Evolutionary conservation across 2,113 vertebrate species (phyloP).

Genomic region (Tapirus terrestris): DNA sequence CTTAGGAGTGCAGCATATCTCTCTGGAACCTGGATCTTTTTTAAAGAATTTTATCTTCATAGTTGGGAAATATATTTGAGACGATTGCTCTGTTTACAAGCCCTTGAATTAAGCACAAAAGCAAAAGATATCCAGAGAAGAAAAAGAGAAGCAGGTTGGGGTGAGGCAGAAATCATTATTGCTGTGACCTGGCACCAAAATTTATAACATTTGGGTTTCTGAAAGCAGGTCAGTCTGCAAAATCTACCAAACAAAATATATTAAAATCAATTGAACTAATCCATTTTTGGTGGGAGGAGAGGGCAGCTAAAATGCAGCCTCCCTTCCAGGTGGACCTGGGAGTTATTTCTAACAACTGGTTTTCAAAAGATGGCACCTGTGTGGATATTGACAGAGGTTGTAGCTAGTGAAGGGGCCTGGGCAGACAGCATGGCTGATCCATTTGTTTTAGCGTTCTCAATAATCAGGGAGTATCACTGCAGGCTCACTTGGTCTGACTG

Average conservation of each 20-base stretch:
- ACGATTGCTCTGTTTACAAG: not conserved
- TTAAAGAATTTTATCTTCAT: constrained; percentile 27
- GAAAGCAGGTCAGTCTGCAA: not conserved
- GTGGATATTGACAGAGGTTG: constrained; percentile 48
- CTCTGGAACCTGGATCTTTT: constrained; percentile 22
- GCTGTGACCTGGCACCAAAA: not conserved
- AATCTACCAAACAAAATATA: not conserved
- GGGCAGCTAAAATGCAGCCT: not conserved
- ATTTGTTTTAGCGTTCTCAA: constrained; percentile 67
- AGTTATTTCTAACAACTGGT: constrained; percentile 45
- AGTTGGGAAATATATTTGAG: constrained; percentile 28
- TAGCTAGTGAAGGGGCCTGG: constrained; percentile 32
- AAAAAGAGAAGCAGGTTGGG: not conserved
- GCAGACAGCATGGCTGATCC: constrained; percentile 22
- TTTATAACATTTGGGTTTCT: not conserved
- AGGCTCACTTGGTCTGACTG: constrained; percentile 68
- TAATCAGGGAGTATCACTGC: constrained; percentile 59
- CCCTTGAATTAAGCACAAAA: constrained; percentile 9
- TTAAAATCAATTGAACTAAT: constrained; percentile 11
- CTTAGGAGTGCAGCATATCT: not conserved
- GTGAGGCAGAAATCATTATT: not conserved
- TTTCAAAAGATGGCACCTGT: constrained; percentile 55
- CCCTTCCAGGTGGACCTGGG: not conserved
- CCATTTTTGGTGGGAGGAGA: not conserved
- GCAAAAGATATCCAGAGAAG: not conserved